Evolutionary conservation across 2,113 vertebrate genomes (phyloP).

Genomic region (Ailuropoda melanoleuca): DNA sequence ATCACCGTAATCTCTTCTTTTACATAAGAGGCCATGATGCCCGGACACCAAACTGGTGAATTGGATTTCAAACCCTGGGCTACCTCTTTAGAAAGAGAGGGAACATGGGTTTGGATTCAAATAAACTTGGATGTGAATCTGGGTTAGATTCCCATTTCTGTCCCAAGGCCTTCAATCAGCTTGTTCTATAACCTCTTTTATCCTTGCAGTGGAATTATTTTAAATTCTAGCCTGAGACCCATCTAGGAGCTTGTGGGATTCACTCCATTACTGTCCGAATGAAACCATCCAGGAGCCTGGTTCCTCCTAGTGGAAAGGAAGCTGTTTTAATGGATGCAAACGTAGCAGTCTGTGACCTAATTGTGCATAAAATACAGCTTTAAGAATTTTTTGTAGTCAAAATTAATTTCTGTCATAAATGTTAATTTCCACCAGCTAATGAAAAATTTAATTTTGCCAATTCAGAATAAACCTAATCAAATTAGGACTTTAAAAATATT

Average conservation of each 20-base stretch:
- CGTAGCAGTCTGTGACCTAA: neutral
- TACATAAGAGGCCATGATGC: neutral
- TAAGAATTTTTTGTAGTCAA: neutral
- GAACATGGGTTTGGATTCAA: neutral
- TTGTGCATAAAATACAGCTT: neutral
- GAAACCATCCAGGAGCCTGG: neutral
- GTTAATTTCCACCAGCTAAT: neutral
- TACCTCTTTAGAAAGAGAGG: neutral
- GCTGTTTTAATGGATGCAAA: neutral
- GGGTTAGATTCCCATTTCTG: neutral
- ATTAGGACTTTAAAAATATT: neutral
- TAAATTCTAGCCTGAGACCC: neutral
- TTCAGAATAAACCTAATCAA: neutral
- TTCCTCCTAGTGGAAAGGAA: neutral
- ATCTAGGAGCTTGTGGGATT: neutral
- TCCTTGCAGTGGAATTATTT: neutral
- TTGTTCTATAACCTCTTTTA: neutral
- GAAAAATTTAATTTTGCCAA: neutral
- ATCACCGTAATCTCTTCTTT: neutral
- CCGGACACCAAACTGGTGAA: neutral
- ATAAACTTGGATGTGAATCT: neutral
- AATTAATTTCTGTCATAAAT: constrained; percentile 30
- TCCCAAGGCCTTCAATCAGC: neutral
- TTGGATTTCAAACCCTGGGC: neutral
- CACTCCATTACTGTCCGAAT: neutral